Percentiles rank a stretch among this genome's conserved stretches.
Conservation (phyloP, 1,140 invertebrate species). For the Diploscapter pachys region DNA sequence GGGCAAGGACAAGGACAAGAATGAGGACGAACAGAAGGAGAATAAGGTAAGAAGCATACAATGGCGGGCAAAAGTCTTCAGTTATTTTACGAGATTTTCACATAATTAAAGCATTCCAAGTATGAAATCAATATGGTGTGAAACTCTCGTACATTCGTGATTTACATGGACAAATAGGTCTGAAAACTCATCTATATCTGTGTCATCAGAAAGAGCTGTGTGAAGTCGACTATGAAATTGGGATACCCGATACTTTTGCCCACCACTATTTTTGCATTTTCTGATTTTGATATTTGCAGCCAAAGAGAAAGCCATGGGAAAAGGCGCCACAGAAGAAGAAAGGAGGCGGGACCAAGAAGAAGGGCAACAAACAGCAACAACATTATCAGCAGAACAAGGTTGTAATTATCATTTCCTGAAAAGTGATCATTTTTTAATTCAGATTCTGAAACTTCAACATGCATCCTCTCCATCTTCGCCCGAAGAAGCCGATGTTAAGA, state of each 20-base stretch:
- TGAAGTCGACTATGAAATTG: too few species aligned
- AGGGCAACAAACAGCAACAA: slow-evolving; percentile 33
- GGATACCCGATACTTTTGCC: too few species aligned
- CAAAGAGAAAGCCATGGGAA: slow-evolving; percentile 71
- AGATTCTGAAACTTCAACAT: too few species aligned
- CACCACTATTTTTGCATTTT: neutral
- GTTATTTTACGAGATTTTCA: too few species aligned
- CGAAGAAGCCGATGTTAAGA: too few species aligned
- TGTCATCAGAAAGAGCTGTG: too few species aligned
- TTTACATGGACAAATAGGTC: too few species aligned
- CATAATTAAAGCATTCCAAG: too few species aligned
- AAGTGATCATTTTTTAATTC: slow-evolving; percentile 45
- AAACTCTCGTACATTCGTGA: neutral
- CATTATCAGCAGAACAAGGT: neutral
- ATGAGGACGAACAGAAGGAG: slow-evolving; percentile 11
- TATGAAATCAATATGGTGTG: neutral
- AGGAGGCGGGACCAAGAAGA: slow-evolving; percentile 66
- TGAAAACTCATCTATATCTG: too few species aligned
- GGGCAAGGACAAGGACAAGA: slow-evolving; percentile 11
- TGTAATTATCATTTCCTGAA: neutral
- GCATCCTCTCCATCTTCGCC: too few species aligned
- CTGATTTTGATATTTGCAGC: slow-evolving; percentile 17
- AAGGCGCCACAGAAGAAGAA: slow-evolving; percentile 66
- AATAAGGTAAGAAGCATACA: too few species aligned
- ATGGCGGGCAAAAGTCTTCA: too few species aligned